A percentile compares a stretch with the other conserved stretches of the same genome.
Conservation (phyloP, 2,797 vertebrate genomes). For the Sebastolobus altivelis region DNA sequence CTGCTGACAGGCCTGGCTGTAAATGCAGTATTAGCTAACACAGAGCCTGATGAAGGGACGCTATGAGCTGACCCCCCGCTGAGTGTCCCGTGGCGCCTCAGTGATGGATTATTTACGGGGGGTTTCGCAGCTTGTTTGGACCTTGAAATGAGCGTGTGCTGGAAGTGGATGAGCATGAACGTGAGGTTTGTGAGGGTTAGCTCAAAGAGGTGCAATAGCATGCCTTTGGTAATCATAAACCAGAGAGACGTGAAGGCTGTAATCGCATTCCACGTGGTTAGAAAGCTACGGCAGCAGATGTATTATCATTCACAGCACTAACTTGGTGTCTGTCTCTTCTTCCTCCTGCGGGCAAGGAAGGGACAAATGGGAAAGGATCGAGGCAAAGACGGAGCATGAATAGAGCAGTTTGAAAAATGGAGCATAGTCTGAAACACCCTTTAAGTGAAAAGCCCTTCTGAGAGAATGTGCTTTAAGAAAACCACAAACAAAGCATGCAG, state of each 20-base stretch:
- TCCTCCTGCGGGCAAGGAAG: conserved; percentile 87
- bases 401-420: conserved; percentile 28
- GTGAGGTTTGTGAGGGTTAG: conserved; percentile 51
- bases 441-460: conserved; percentile 54
- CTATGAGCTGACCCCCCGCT: conserved; percentile 8
- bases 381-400: conserved; percentile 45
- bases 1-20: conserved; percentile 30
- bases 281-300: conserved; percentile 49
- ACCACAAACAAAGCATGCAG: conserved; percentile 50
- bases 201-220: conserved; percentile 60
- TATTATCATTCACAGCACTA: conserved; percentile 85
- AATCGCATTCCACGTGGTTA: conserved; percentile 66
- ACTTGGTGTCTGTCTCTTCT: conserved; percentile 87
- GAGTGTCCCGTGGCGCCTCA: conserved; percentile 1
- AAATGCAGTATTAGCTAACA: conserved; percentile 31
- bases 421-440: conserved; percentile 1
- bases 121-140: conserved; percentile 25
- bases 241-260: conserved; percentile 53
- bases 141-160: conserved; percentile 38
- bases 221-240: conserved; percentile 72
- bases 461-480: conserved; percentile 59
- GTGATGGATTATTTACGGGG: conserved; percentile 40
- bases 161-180: conserved; percentile 39
- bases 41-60: conserved; percentile 14
- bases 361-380: conserved; percentile 66